phyloP scores from a whole-genome alignment of 23 tunicate species.

The Styela clava region DNA sequence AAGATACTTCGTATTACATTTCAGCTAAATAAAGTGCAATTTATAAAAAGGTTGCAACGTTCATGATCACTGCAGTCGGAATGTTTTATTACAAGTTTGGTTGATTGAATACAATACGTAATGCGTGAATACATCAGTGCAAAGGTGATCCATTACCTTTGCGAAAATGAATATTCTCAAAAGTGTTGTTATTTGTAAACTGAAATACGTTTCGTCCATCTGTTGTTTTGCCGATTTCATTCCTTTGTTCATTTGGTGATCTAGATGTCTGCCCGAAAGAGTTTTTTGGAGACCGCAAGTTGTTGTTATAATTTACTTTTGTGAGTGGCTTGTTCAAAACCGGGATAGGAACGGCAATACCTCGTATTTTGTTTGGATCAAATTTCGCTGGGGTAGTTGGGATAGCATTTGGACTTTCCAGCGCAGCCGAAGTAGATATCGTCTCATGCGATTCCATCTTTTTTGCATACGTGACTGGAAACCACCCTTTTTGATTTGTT shows the following conservation, averaged over 20 bases:
- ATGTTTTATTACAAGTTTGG: no score
- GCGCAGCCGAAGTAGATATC: not conserved
- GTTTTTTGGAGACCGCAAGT: not conserved
- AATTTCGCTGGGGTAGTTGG: not conserved
- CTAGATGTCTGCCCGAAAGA: conserved; percentile 2
- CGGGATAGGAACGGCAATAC: not conserved
- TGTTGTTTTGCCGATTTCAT: not conserved
- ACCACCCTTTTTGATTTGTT: conserved; percentile 39
- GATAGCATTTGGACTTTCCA: not conserved
- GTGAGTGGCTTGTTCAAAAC: not conserved
- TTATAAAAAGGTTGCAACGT: no score
- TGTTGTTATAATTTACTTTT: not conserved
- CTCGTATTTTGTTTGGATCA: not conserved
- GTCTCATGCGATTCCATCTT: not conserved
- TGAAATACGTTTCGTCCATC: conserved; percentile 4
- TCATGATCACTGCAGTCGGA: no score
- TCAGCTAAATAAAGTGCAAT: no score
- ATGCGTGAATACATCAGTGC: no score
- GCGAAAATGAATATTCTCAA: not conserved
- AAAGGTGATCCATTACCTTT: not conserved
- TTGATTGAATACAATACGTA: no score
- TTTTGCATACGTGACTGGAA: conserved; percentile 28
- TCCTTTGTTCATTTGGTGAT: not conserved
- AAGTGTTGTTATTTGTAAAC: not conserved
- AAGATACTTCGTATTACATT: no score